These are phyloP conservation scores for Scaptomyza tumidula DNA, from an alignment of 2,888 invertebrate species.

Conservation along the genomic window DNA sequence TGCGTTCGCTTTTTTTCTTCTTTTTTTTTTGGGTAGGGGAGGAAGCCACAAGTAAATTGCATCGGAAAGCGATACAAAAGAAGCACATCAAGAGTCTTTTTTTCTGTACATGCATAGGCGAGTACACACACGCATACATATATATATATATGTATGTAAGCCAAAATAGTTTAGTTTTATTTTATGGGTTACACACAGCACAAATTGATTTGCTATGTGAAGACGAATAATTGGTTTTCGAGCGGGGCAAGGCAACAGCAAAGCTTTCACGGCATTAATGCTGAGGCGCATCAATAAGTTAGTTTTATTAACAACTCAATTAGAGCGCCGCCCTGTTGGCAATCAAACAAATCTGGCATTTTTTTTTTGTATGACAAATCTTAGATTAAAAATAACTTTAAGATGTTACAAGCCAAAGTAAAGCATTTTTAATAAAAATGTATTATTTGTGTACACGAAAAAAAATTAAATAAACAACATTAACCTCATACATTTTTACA, in stretches of 20 bases:
- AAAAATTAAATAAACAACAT: too few species aligned
- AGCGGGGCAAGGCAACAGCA: constrained; percentile 30
- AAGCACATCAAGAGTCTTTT: constrained; percentile 53
- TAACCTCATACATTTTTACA: too few species aligned
- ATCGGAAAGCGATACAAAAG: constrained; percentile 62
- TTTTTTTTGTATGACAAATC: constrained; percentile 7
- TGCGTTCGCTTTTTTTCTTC: constrained; percentile 21
- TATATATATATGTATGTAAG: not conserved
- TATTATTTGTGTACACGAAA: too few species aligned
- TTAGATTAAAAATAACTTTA: not conserved
- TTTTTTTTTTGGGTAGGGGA: constrained; percentile 24
- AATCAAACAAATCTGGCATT: constrained; percentile 17
- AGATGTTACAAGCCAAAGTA: not conserved
- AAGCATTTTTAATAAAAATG: too few species aligned
- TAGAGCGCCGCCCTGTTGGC: constrained; percentile 43
- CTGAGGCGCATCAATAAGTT: constrained; percentile 29
- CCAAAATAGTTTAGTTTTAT: constrained; percentile 3
- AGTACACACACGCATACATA: not conserved
- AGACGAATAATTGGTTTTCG: constrained; percentile 58
- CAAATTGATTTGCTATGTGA: constrained; percentile 64
- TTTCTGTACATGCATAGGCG: constrained; percentile 26
- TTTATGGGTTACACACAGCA: constrained; percentile 34
- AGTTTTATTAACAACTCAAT: constrained; percentile 52
- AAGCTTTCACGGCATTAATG: constrained; percentile 43
- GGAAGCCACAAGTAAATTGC: constrained; percentile 60